Conservation (phyloP, 2,888 invertebrate genomes). For the Pollenia amentaria region DNA sequence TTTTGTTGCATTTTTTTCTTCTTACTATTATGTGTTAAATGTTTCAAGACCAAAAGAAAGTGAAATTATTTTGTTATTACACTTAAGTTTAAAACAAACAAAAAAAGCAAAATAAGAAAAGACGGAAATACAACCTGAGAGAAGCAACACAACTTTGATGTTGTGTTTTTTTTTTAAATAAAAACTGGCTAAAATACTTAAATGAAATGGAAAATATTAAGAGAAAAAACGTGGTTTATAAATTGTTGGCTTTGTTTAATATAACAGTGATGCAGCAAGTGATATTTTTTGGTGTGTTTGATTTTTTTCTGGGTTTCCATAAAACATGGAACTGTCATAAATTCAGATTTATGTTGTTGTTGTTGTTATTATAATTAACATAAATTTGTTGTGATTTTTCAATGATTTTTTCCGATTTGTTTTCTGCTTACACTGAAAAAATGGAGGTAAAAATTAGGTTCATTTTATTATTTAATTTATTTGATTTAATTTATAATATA, state of each 20-base stretch:
- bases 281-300: slow-evolving; percentile 13
- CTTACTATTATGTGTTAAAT: slow-evolving; percentile 17
- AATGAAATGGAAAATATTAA: slow-evolving; percentile 9
- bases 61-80: slow-evolving; percentile 68
- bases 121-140: slow-evolving; percentile 38
- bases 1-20: not conserved
- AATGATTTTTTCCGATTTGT: not conserved
- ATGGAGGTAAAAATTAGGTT: too few species aligned
- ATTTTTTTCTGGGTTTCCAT: not conserved
- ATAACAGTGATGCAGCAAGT: slow-evolving; percentile 55
- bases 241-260: slow-evolving; percentile 17
- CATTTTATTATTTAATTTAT: too few species aligned
- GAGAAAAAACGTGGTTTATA: slow-evolving; percentile 29
- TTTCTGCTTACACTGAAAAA: not conserved
- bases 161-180: not conserved
- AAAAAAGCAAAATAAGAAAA: slow-evolving; percentile 26
- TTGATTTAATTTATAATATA: too few species aligned
- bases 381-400: slow-evolving; percentile 26
- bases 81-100: slow-evolving; percentile 38
- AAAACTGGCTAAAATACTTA: slow-evolving; percentile 14
- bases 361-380: slow-evolving; percentile 32
- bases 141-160: slow-evolving; percentile 20
- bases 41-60: slow-evolving; percentile 74
- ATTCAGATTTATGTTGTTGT: slow-evolving; percentile 38
- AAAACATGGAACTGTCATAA: slow-evolving; percentile 58